These are phyloP conservation scores for Lepisosteus osseus DNA, from an alignment of 2,113 vertebrate species.

Conservation along the genomic window DNA sequence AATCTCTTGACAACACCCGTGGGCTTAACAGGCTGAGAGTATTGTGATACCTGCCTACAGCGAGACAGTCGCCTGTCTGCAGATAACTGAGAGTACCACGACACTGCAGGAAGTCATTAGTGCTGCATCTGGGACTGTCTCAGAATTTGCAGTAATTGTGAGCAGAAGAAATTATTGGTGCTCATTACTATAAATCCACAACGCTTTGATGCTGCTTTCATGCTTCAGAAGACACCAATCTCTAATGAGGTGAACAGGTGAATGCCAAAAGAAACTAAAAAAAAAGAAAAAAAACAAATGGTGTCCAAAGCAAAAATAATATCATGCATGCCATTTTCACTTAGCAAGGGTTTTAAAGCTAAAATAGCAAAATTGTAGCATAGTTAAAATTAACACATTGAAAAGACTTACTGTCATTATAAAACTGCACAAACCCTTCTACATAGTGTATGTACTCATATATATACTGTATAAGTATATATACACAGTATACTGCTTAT, in stretches of 20 bases:
- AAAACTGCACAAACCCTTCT: too few relatives aligned
- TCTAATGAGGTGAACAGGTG: constrained; percentile 46
- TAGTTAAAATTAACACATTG: too few relatives aligned
- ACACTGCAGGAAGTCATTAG: constrained; percentile 42
- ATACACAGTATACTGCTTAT: too few relatives aligned
- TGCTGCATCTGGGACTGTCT: constrained; percentile 26
- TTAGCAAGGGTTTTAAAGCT: too few relatives aligned
- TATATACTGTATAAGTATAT: too few relatives aligned
- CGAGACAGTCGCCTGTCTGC: neutral
- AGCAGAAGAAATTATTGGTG: constrained; percentile 43
- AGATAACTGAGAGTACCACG: constrained; percentile 10
- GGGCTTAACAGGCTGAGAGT: neutral
- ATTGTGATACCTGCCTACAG: neutral
- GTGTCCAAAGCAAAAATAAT: too few relatives aligned
- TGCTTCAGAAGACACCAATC: constrained; percentile 33
- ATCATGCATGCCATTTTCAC: too few relatives aligned
- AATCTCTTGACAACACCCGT: neutral
- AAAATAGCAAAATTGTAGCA: too few relatives aligned
- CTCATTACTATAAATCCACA: constrained; percentile 40
- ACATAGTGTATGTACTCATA: too few relatives aligned
- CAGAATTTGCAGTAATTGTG: constrained; percentile 36
- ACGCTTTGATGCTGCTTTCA: constrained; percentile 43
- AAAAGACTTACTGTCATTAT: too few relatives aligned
- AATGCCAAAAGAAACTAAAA: constrained; percentile 6
- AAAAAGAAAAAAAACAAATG: too few relatives aligned